Evolutionary conservation across 2,113 vertebrate species (phyloP).

Genomic region (Brachypteracias leptosomus): DNA sequence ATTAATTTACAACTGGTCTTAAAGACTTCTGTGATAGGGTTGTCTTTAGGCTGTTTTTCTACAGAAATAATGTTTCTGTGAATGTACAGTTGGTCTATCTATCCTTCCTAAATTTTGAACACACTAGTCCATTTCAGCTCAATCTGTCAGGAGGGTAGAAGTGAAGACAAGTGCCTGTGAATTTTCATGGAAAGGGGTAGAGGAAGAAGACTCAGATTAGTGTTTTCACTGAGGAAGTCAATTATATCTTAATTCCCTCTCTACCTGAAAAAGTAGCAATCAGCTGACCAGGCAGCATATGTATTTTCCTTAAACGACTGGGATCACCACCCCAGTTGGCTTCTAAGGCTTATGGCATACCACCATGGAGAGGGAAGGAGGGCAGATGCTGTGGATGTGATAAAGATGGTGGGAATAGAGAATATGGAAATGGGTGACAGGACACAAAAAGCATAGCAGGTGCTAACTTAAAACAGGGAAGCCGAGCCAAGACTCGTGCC

Average conservation of each 20-base stretch:
- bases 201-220: neutral
- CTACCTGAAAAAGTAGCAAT: neutral
- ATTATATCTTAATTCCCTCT: neutral
- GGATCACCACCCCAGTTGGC: neutral
- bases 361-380: neutral
- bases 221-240: neutral
- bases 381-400: neutral
- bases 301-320: neutral
- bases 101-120: neutral
- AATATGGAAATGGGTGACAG: neutral
- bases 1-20: neutral
- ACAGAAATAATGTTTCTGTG: neutral
- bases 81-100: neutral
- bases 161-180: neutral
- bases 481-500: neutral
- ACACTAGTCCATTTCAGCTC: neutral
- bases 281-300: neutral
- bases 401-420: neutral
- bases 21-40: neutral
- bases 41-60: neutral
- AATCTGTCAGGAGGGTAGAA: neutral
- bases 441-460: neutral
- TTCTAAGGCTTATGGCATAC: neutral
- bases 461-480: neutral
- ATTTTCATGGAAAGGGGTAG: neutral